Base-by-base conservation (phyloP, 2,888 invertebrate genomes). In the Sceliomorpha sp. region DNA sequence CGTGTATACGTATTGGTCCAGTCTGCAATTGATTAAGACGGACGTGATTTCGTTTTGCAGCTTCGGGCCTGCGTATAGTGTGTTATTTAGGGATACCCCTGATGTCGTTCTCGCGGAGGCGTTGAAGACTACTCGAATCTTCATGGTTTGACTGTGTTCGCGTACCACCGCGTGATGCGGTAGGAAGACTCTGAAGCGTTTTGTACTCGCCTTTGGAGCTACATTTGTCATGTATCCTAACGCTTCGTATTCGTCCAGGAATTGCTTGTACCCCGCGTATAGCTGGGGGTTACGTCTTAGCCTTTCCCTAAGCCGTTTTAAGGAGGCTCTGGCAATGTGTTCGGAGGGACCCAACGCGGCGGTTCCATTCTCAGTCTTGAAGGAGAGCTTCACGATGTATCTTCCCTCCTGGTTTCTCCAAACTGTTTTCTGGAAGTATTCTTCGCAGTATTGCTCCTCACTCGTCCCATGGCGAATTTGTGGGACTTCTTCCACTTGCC, bases 1-100 rank as follows among this genome's bases (percentile, higher is more conserved):
- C n/a, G 10, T 24, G 0, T 32, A 17, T 8, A 26, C 47, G 7
- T 12, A 20, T 9, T 6, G 32, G 3, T 4, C 5, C 1, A 12
- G 7, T 2, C 45, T 17, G 34, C 47, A 47, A 20, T 34, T 34
- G 2, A 24, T 20, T 6, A 40, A 2, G 6, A 32, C n/a, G 4
- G 15, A 29, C 6, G 14, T n/a, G 8, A 32, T 40, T 0, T 40
- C 17, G 0, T n/a, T 8, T 6, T 53, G 32, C n/a, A 40, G n/a
- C 9, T 40, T 53, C 1, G 51, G 40, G 0, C 47, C 47, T 0
- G 17, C n/a, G 3, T 24, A 7, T n/a, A n/a, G n/a, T n/a, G n/a
- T n/a, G n/a, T n/a, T n/a, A n/a, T n/a, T n/a, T n/a, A n/a, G n/a
- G n/a, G n/a, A n/a, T n/a, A n/a, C n/a, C n/a, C n/a, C n/a, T n/a